Evolutionary conservation across 2,888 invertebrate species (phyloP), one percentile per base, ranked within the genome.

Genomic region (Isoperla grammatica): DNA sequence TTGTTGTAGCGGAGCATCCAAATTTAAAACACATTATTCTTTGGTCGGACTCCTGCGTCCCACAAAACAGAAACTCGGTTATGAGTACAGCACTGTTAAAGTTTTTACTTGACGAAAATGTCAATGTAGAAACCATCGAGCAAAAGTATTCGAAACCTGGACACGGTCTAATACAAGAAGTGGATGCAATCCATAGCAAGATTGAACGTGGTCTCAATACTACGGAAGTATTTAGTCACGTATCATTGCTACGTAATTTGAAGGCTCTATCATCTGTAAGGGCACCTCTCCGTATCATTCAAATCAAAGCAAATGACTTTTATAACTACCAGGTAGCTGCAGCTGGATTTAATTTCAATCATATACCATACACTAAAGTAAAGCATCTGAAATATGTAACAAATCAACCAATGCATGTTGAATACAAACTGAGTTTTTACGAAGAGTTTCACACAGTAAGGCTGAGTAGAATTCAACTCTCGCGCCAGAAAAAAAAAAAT

Each of bases 131-230:
- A 50, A 4, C 13, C 3, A 35, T 50, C 29, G 50, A 50, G 35
- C 35, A 50, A 35, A 50, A 50, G 19, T 50, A 50, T 35, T 50
- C 50, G 37, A 37, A 50, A 19, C 50, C 50, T 4, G 50, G 50
- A 22, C 35, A 50, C 12, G 50, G 50, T 5, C 29, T 35, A 15
- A 50, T 50, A 17, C 50, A 50, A 29, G 50, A 50, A 19, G 50
- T 50, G 13, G 50, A 50, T 50, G 43, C 48, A n/a, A 48, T 48
- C 23, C 48, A 48, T 23, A 48, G 48, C n/a, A 48, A 48, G 48
- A 13, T 48, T 6, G 48, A 48, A 5, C 6, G 48, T 22, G 48
- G 48, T 9, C n/a, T 48, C 12, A 48, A 22, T 19, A 43, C 15
- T 13, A 19, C 22, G 13, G 48, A 48, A 48, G 23, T 48, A 5